Evolutionary conservation across 2,113 vertebrate species (phyloP).

Genomic region (Apteryx mantelli): DNA sequence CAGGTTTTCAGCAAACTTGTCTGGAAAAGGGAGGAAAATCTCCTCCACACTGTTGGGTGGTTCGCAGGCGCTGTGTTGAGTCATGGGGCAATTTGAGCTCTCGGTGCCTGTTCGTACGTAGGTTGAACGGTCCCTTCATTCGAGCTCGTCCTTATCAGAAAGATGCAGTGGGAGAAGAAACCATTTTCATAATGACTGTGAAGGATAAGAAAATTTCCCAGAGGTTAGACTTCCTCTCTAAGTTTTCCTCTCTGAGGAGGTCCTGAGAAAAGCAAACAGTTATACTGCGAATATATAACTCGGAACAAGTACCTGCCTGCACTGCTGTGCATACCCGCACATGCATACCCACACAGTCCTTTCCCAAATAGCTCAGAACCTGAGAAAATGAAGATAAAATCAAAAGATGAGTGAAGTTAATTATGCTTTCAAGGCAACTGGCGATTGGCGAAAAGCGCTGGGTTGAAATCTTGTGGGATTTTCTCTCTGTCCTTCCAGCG

Average conservation of each 20-base stretch:
- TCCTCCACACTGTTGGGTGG: not conserved
- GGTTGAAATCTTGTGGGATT: conserved; percentile 31
- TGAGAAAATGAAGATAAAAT: conserved; percentile 66
- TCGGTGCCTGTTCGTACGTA: not conserved
- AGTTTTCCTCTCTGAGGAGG: not conserved
- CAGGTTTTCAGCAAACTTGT: not conserved
- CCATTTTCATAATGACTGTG: not conserved
- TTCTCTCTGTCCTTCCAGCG: not conserved
- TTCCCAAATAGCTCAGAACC: conserved; percentile 46
- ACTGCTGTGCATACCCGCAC: not conserved
- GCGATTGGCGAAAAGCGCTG: not conserved
- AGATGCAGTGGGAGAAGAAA: not conserved
- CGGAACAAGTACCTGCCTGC: not conserved
- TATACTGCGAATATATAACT: not conserved
- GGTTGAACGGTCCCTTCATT: not conserved
- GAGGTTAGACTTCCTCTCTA: not conserved
- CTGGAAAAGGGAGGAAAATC: not conserved
- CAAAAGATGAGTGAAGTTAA: conserved; percentile 28
- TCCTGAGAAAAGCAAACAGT: conserved; percentile 33
- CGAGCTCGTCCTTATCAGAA: not conserved
- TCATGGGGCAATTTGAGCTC: not conserved
- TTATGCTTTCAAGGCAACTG: conserved; percentile 8
- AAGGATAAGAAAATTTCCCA: not conserved
- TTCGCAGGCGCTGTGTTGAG: not conserved
- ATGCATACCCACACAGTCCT: not conserved